Evolutionary conservation across 2,888 invertebrate species (phyloP).

Genomic region (Drosophila setosimentum): DNA sequence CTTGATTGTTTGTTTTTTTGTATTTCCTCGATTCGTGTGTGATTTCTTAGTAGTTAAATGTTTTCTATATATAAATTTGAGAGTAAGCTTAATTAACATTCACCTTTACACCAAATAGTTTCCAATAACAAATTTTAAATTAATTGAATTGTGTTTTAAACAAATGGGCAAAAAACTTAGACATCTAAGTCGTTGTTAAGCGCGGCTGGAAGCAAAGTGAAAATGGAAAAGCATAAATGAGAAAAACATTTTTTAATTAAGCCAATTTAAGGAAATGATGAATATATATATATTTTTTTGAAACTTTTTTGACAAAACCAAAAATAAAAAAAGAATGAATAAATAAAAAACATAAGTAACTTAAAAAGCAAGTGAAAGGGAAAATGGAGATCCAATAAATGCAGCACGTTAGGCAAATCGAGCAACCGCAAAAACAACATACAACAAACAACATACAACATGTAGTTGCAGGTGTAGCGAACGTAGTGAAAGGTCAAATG

Average conservation of each 20-base stretch:
- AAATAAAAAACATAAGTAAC: conserved; percentile 40
- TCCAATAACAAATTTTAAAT: conserved; percentile 61
- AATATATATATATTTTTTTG: conserved; percentile 83
- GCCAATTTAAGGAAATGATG: conserved; percentile 77
- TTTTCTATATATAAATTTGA: conserved; percentile 47
- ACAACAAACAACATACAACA: conserved; percentile 11
- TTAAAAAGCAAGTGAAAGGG: conserved; percentile 6
- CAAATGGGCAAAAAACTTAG: conserved; percentile 36
- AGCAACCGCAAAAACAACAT: conserved; percentile 17
- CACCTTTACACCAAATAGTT: conserved; percentile 50
- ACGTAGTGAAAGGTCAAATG: conserved; percentile 42
- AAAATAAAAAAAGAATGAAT: conserved; percentile 54
- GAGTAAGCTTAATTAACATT: conserved; percentile 36
- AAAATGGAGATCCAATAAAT: conserved; percentile 30
- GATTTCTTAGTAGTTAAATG: conserved; percentile 57
- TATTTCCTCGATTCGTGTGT: conserved; percentile 28
- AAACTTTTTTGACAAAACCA: conserved; percentile 81
- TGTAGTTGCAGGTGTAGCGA: conserved; percentile 35
- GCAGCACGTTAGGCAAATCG: conserved; percentile 32
- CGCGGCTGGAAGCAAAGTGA: conserved; percentile 33
- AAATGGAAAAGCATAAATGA: conserved; percentile 47
- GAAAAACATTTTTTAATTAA: conserved; percentile 77
- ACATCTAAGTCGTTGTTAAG: conserved; percentile 49
- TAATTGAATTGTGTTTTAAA: conserved; percentile 60
- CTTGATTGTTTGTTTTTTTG: conserved; percentile 20